phyloP scores from a whole-genome alignment of 2,888 invertebrate species.

The Hyppa rectilinea region DNA sequence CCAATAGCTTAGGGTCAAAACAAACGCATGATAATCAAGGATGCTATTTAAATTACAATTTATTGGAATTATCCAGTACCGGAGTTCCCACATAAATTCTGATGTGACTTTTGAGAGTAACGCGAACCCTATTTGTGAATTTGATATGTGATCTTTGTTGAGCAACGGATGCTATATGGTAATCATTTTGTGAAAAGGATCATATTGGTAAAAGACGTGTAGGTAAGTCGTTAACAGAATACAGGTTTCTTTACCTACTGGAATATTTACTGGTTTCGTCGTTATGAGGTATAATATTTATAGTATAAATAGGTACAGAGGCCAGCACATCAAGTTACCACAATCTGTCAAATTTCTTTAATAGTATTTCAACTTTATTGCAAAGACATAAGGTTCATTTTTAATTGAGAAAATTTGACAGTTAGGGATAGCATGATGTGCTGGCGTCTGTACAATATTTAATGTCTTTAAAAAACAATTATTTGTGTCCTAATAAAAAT shows the following conservation, averaged over 20 bases:
- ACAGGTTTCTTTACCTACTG: background rate
- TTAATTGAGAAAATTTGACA: too few species aligned
- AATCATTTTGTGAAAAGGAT: conserved; percentile 15
- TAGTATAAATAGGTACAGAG: too few species aligned
- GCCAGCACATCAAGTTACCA: too few species aligned
- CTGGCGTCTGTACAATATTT: too few species aligned
- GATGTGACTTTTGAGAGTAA: conserved; percentile 44
- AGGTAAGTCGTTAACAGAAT: background rate
- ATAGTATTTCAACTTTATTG: too few species aligned
- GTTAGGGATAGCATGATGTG: too few species aligned
- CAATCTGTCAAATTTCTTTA: too few species aligned
- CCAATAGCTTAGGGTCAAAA: conserved; percentile 59
- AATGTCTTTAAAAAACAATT: background rate
- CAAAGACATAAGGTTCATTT: too few species aligned
- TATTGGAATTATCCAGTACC: conserved; percentile 55
- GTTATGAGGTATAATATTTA: background rate
- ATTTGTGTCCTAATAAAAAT: background rate
- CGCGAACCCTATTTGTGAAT: conserved; percentile 45
- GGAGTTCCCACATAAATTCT: conserved; percentile 76
- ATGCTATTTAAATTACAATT: conserved; percentile 70
- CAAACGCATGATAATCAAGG: conserved; percentile 61
- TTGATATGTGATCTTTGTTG: conserved; percentile 35
- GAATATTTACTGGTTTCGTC: background rate
- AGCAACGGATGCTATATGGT: conserved; percentile 38
- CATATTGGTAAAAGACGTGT: background rate